These are phyloP conservation scores for Zaprionus africanus DNA, from an alignment of 1,140 invertebrate species.

Conservation along the genomic window DNA sequence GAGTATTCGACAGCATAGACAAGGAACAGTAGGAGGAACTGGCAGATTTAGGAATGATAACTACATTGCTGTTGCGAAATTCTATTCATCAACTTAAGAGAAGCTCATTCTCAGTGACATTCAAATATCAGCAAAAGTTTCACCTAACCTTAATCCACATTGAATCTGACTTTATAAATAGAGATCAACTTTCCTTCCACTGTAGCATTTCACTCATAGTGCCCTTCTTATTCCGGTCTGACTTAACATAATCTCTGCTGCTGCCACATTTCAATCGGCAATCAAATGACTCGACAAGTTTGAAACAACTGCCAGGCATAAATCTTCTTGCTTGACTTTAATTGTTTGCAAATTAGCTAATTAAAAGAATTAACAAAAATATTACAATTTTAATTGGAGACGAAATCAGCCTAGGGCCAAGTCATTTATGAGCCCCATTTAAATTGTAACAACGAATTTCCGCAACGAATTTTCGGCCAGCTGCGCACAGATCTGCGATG, in stretches of 20 bases:
- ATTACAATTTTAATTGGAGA: slow-evolving; percentile 56
- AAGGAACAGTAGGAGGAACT: neutral
- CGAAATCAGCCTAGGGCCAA: slow-evolving; percentile 32
- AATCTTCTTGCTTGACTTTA: slow-evolving; percentile 42
- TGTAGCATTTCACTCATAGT: slow-evolving; percentile 56
- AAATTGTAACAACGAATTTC: slow-evolving; percentile 68
- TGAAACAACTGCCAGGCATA: slow-evolving; percentile 30
- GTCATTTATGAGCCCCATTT: slow-evolving; percentile 54
- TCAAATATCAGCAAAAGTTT: neutral
- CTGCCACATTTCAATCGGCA: slow-evolving; percentile 52
- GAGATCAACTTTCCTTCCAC: neutral
- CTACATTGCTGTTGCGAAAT: neutral
- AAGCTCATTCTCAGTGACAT: no score
- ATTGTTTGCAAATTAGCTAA: slow-evolving; percentile 82
- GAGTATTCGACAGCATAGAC: slow-evolving; percentile 20
- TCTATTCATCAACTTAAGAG: neutral
- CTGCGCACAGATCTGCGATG: slow-evolving; percentile 34
- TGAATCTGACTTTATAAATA: neutral
- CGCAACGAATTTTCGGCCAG: slow-evolving; percentile 51
- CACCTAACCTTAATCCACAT: neutral
- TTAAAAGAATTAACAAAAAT: slow-evolving; percentile 60
- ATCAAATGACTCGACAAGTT: slow-evolving; percentile 73
- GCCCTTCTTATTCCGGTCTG: slow-evolving; percentile 37
- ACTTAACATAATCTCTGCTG: slow-evolving; percentile 40
- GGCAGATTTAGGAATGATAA: neutral